Percentiles rank a stretch among this genome's conserved stretches.
phyloP scores from a whole-genome alignment of 2,888 invertebrate species.

The Leptarthrus brevirostris region DNA sequence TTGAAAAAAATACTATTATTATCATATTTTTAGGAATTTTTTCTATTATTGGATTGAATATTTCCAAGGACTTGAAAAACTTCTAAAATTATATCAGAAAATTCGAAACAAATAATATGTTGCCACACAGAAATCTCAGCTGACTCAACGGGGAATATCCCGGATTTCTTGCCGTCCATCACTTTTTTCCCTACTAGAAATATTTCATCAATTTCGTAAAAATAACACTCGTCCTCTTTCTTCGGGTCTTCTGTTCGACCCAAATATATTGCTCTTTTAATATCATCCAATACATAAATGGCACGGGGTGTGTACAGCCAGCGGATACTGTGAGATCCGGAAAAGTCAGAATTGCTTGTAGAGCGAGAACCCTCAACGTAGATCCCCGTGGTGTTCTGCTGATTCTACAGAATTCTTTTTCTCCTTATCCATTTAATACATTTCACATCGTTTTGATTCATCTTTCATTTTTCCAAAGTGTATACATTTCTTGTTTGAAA shows the following conservation, averaged over 20 bases:
- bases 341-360: conserved; percentile 24
- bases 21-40: too few species aligned
- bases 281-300: conserved; percentile 43
- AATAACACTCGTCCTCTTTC: conserved; percentile 30
- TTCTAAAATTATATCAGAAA: too few species aligned
- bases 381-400: conserved; percentile 39
- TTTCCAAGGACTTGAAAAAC: too few species aligned
- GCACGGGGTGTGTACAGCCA: conserved; percentile 19
- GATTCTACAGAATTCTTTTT: conserved; percentile 38
- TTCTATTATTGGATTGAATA: too few species aligned
- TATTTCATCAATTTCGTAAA: conserved; percentile 48
- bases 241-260: conserved; percentile 19
- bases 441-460: conserved; percentile 43
- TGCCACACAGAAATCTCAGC: conserved; percentile 39
- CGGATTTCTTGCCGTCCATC: conserved; percentile 42
- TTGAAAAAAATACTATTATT: too few species aligned
- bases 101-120: too few species aligned
- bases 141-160: conserved; percentile 41
- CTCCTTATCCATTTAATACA: conserved; percentile 49
- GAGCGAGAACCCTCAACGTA: conserved; percentile 14
- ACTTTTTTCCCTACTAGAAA: conserved; percentile 34
- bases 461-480: conserved; percentile 28
- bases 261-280: conserved; percentile 49
- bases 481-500: conserved; percentile 26
- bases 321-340: conserved; percentile 6